Percentiles rank a stretch among this genome's conserved stretches.
These are phyloP conservation scores for Phoeniculus purpureus DNA, from an alignment of 2,797 vertebrate species.

Conservation along the genomic window DNA sequence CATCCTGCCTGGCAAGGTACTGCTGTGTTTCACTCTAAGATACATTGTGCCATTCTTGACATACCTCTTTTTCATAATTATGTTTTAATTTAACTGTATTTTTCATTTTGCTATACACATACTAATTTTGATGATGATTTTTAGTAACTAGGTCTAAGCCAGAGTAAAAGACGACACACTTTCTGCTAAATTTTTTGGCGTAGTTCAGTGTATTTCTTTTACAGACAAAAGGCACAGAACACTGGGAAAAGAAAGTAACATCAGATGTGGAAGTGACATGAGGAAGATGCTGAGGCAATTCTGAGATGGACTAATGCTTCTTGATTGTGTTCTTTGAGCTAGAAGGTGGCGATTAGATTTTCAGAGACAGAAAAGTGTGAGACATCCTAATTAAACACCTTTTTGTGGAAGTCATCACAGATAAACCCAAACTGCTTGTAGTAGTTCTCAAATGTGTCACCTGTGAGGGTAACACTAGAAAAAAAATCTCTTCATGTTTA, in stretches of 20 bases:
- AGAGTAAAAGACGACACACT: not conserved
- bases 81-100: not conserved
- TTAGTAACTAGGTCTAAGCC: not conserved
- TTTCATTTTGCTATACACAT: not conserved
- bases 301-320: conserved; percentile 57
- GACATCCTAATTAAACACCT: conserved; percentile 85
- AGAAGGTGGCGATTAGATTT: conserved; percentile 79
- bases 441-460: conserved; percentile 61
- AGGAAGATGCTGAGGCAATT: conserved; percentile 29
- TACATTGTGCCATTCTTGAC: not conserved
- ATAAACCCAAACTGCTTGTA: conserved; percentile 48
- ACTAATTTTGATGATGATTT: not conserved
- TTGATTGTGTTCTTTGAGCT: conserved; percentile 71
- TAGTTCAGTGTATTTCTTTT: not conserved
- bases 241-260: conserved; percentile 17
- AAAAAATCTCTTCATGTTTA: not conserved
- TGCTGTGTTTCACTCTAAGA: not conserved
- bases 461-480: conserved; percentile 25
- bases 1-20: not conserved
- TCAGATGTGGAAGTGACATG: conserved; percentile 11
- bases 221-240: not conserved
- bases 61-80: not conserved
- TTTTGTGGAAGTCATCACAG: conserved; percentile 62
- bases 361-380: conserved; percentile 71
- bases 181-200: not conserved